Evolutionary conservation across 2,797 vertebrate genomes (phyloP), one percentile per base, ranked within the genome.

Genomic region (Monodelphis domestica): DNA sequence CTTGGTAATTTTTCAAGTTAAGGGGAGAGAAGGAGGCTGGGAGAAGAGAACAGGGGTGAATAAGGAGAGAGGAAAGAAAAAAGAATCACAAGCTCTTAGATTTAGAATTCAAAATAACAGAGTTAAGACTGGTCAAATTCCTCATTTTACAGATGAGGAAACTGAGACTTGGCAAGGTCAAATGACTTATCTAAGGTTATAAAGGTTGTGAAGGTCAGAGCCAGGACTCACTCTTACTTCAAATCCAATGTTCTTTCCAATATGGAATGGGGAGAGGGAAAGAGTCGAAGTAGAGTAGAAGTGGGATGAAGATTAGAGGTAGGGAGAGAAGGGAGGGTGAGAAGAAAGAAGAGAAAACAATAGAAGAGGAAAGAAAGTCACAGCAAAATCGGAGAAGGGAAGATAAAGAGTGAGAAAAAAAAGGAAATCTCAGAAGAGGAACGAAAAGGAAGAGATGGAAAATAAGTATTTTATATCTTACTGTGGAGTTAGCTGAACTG

Each of bases 1-100:
- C 88, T 96, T 93, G 50, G 11, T 91, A 91, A 87, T 2, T 88
- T 92, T 93, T 91, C 94, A 93, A 91, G 91, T 87, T 54, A 54
- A 55, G 12, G 94, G 38, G 45, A 59, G 17, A 4, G 87, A 29
- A 63, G 59, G 59, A 63, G 33, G n/a, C n/a, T 38, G 5, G n/a
- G n/a, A 70, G 63, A 63, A n/a, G n/a, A n/a, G 17, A 2, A 10
- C 33, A 70, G n/a, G n/a, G 2, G 70, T 45, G 21, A 78, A 78
- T 26, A 78, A 1, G 21, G 21, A 45, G 70, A 33, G 29, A 78
- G 2, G 38, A 78, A 38, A 78, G 21, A 45, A 10, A 45, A 78
- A 78, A 78, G 38, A 2, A 78, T 78, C 5, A 45, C 63, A 78
- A 78, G 38, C 17, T 45, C 21, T 21, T 70, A 78, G 70, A 45